Evolutionary conservation across 2,797 vertebrate genomes (phyloP).

Genomic region (Naso thynnoides): DNA sequence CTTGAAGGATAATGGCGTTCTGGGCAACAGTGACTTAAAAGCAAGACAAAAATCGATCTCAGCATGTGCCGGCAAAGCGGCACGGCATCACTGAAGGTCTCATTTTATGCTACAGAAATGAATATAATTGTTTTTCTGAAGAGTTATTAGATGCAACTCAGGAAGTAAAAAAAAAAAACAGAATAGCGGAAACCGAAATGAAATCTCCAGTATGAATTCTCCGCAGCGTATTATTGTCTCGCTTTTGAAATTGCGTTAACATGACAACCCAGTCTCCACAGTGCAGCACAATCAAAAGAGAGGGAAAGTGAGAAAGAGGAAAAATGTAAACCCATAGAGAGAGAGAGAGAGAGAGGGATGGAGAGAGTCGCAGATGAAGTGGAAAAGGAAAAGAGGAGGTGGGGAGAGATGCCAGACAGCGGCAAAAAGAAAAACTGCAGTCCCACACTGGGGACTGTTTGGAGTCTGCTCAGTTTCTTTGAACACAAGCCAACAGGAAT

Average conservation of each 20-base stretch:
- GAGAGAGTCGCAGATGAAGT: constrained; percentile 32
- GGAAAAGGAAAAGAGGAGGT: constrained; percentile 14
- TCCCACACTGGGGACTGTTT: constrained; percentile 69
- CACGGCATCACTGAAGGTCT: neutral
- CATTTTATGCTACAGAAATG: neutral
- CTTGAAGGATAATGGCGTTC: neutral
- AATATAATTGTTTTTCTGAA: constrained; percentile 21
- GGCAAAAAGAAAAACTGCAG: constrained; percentile 52
- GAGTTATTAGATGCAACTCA: constrained; percentile 21
- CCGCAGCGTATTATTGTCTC: constrained; percentile 25
- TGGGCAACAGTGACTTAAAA: neutral
- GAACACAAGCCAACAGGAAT: constrained; percentile 66
- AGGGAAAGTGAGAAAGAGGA: constrained; percentile 9
- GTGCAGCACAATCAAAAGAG: constrained; percentile 40
- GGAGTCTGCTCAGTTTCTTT: constrained; percentile 66
- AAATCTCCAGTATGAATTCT: constrained; percentile 27
- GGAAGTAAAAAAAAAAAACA: constrained; percentile 17
- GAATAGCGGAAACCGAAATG: constrained; percentile 24
- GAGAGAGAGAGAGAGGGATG: neutral
- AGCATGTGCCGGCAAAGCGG: no score
- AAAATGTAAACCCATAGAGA: constrained; percentile 7
- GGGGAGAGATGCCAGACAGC: constrained; percentile 31
- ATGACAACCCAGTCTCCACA: constrained; percentile 42
- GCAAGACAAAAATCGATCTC: neutral
- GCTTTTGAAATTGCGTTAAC: constrained; percentile 51